These are phyloP conservation scores for Hexactinellida sp. DNA, from an alignment of 37 sponge, comb jelly and placozoan genomes.

Conservation along the genomic window DNA sequence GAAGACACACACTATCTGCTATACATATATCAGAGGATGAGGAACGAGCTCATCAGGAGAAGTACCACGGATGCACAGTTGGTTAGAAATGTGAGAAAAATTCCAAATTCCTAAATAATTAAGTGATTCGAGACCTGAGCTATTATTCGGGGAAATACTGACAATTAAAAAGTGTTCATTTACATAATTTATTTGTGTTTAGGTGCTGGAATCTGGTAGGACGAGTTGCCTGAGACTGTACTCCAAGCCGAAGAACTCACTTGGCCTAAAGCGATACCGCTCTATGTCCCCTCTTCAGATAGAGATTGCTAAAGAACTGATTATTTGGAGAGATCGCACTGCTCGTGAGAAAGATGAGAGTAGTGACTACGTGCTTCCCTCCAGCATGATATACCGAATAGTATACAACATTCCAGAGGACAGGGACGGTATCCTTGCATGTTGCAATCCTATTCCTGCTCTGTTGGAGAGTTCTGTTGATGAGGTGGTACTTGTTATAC, in stretches of 20 bases:
- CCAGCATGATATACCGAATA: conserved; percentile 89
- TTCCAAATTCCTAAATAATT: no score
- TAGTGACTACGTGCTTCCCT: conserved; percentile 68
- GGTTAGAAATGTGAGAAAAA: background rate
- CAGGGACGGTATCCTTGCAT: conserved; percentile 68
- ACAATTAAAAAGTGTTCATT: background rate
- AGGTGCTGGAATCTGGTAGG: conserved; percentile 33
- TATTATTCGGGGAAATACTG: no score
- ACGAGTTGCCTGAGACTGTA: conserved; percentile 36
- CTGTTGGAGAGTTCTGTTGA: conserved; percentile 55
- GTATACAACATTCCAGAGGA: conserved; percentile 62
- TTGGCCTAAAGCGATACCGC: background rate
- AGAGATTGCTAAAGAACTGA: conserved; percentile 41
- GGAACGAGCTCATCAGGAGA: conserved; percentile 66
- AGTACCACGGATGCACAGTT: conserved; percentile 34
- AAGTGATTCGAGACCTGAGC: no score
- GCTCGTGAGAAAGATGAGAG: conserved; percentile 91
- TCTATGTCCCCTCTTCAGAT: conserved; percentile 22
- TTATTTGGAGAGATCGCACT: conserved; percentile 55
- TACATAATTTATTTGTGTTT: background rate
- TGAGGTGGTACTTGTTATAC: conserved; percentile 47
- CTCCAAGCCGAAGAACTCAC: background rate
- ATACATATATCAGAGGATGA: conserved; percentile 74
- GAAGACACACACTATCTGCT: conserved; percentile 96
- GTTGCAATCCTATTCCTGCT: conserved; percentile 83